Percentiles rank a stretch among this genome's conserved stretches.
Evolutionary conservation across 2,888 invertebrate species (phyloP).

Genomic region (Caenorhabditis sp.): DNA sequence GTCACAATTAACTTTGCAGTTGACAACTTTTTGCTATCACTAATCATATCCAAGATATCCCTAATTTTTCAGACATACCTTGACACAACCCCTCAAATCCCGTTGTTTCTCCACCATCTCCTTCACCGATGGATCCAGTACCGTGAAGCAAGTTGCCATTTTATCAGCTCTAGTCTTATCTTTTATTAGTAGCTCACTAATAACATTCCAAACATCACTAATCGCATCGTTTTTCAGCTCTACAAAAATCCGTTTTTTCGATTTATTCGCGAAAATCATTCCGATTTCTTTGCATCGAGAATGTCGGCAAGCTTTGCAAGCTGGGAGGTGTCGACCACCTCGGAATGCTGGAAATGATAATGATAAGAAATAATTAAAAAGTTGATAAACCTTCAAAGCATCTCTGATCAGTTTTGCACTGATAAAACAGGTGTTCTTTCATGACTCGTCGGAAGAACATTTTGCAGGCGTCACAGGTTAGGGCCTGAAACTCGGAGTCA

Average conservation of each 20-base stretch:
- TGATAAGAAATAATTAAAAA: no score
- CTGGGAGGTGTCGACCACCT: neutral
- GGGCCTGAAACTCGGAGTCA: no score
- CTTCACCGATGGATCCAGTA: slow-evolving; percentile 10
- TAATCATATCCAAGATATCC: no score
- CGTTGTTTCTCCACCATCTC: slow-evolving; percentile 8
- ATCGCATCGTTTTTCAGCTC: slow-evolving; percentile 2
- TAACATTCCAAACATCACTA: no score
- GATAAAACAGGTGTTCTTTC: slow-evolving; percentile 21
- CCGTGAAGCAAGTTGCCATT: slow-evolving; percentile 15
- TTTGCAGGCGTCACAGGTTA: slow-evolving; percentile 44
- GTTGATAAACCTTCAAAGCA: slow-evolving; percentile 29
- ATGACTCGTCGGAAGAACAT: slow-evolving; percentile 42
- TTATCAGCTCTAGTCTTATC: neutral
- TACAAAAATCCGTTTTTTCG: slow-evolving; percentile 14
- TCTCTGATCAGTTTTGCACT: neutral
- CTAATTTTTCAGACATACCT: no score
- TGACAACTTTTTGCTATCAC: neutral
- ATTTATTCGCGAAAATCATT: slow-evolving; percentile 14
- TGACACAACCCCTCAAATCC: neutral
- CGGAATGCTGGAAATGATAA: neutral
- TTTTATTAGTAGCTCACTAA: no score
- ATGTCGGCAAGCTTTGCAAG: slow-evolving; percentile 31
- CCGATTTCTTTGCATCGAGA: slow-evolving; percentile 9
- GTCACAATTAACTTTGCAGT: neutral